phyloP scores from a whole-genome alignment of 2,888 invertebrate genomes.

The Stenoptilia bipunctidactyla region DNA sequence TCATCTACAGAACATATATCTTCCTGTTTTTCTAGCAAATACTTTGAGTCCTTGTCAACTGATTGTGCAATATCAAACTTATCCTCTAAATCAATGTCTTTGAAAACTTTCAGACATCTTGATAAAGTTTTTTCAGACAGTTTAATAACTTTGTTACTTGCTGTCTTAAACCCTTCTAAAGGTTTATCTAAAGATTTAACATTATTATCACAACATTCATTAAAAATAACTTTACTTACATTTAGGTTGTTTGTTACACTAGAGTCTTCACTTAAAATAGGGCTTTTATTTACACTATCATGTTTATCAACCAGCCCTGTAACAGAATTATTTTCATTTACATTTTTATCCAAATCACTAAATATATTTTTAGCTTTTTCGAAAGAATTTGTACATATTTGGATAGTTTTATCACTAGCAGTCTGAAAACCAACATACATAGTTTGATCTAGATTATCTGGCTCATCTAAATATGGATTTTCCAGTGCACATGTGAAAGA shows the following conservation, averaged over 20 bases:
- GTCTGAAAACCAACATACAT: constrained; percentile 58
- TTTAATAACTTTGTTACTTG: constrained; percentile 24
- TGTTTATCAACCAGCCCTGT: constrained; percentile 29
- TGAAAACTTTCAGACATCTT: constrained; percentile 29
- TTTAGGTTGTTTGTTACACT: constrained; percentile 21
- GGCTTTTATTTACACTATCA: constrained; percentile 13
- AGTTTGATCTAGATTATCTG: constrained; percentile 30
- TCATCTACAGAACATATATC: not conserved
- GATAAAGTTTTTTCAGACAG: constrained; percentile 26
- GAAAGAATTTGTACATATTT: constrained; percentile 38
- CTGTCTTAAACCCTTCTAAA: constrained; percentile 24
- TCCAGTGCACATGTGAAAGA: constrained; percentile 47
- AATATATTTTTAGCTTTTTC: constrained; percentile 39
- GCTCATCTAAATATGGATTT: constrained; percentile 33
- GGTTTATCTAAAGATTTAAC: not conserved
- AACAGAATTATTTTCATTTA: constrained; percentile 20
- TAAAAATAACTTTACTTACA: constrained; percentile 14
- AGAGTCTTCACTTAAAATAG: not conserved
- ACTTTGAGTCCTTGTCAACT: too few relatives aligned
- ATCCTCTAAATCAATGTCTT: constrained; percentile 20
- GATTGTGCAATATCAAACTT: not conserved
- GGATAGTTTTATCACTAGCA: constrained; percentile 50
- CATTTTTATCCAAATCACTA: constrained; percentile 17
- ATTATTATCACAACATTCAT: not conserved
- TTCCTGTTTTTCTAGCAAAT: too few relatives aligned